Evolutionary conservation across 1,140 invertebrate genomes (phyloP).

Genomic region (Agraylea sexmaculata): DNA sequence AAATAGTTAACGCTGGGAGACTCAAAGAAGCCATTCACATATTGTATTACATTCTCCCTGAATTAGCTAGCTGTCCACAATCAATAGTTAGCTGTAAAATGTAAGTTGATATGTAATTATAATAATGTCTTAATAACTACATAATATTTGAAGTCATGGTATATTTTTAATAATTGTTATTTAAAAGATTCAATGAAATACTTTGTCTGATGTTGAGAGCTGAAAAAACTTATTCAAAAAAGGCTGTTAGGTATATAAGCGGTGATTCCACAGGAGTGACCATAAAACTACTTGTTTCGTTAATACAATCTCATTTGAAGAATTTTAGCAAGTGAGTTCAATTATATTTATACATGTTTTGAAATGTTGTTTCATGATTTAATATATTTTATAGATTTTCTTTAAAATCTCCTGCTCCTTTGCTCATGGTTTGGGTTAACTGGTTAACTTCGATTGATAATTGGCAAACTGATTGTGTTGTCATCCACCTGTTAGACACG

Average conservation of each 20-base stretch:
- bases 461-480: constrained; percentile 18
- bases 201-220: constrained; percentile 12
- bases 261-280: constrained; percentile 13
- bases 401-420: constrained; percentile 3
- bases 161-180: not conserved
- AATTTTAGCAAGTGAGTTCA: constrained; percentile 14
- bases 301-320: constrained; percentile 18
- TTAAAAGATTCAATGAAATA: constrained; percentile 17
- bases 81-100: constrained; percentile 11
- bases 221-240: constrained; percentile 18
- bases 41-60: constrained; percentile 15
- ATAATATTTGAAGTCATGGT: not conserved
- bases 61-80: constrained; percentile 11
- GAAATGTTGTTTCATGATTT: not conserved
- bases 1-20: constrained; percentile 14
- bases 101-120: constrained; percentile 7
- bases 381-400: constrained; percentile 7
- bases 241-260: constrained; percentile 15
- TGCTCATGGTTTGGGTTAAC: constrained; percentile 17
- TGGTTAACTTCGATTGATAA: constrained; percentile 19
- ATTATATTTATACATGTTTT: not conserved
- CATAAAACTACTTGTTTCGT: constrained; percentile 13
- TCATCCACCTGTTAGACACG: constrained; percentile 15
- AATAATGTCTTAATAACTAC: not conserved
- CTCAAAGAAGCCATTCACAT: constrained; percentile 14